These are phyloP conservation scores for Rhineura floridana DNA, from an alignment of 2,113 vertebrate genomes.

Conservation along the genomic window DNA sequence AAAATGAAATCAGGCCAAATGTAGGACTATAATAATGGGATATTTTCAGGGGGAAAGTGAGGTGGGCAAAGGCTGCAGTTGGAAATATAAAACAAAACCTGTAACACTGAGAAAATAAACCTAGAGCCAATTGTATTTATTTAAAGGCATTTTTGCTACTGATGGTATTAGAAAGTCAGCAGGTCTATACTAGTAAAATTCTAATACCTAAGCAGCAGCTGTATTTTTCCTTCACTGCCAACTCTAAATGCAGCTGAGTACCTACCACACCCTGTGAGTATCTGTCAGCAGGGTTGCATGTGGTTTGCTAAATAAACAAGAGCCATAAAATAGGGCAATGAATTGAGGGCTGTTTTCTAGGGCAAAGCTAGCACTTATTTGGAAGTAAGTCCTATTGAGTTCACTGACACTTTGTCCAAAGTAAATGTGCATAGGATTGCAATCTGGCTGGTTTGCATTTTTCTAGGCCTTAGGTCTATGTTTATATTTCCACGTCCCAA, in stretches of 20 bases:
- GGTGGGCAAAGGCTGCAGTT: fast-evolving
- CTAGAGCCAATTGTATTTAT: conserved; percentile 55
- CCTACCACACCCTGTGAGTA: conserved; percentile 81
- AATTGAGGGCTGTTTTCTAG: conserved; percentile 60
- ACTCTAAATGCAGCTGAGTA: conserved; percentile 84
- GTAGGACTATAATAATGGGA: fast-evolving
- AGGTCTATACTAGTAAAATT: conserved; percentile 78
- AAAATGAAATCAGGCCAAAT: conserved; percentile 51
- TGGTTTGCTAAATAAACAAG: conserved; percentile 62
- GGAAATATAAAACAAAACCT: too few relatives aligned
- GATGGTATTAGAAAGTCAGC: conserved; percentile 73
- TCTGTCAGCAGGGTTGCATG: conserved; percentile 69
- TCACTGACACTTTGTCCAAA: neutral
- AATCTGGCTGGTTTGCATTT: neutral
- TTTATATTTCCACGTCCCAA: conserved; percentile 79
- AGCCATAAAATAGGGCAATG: conserved; percentile 64
- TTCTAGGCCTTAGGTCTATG: conserved; percentile 65
- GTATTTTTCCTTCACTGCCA: conserved; percentile 72
- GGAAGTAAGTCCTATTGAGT: neutral
- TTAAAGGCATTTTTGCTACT: conserved; percentile 57
- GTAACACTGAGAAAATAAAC: too few relatives aligned
- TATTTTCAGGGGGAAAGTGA: neutral
- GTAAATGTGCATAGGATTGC: neutral
- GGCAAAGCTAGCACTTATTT: conserved; percentile 63
- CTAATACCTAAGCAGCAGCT: conserved; percentile 80